Conservation (phyloP, 2,888 invertebrate species). For the Eupithecia subfuscata region DNA sequence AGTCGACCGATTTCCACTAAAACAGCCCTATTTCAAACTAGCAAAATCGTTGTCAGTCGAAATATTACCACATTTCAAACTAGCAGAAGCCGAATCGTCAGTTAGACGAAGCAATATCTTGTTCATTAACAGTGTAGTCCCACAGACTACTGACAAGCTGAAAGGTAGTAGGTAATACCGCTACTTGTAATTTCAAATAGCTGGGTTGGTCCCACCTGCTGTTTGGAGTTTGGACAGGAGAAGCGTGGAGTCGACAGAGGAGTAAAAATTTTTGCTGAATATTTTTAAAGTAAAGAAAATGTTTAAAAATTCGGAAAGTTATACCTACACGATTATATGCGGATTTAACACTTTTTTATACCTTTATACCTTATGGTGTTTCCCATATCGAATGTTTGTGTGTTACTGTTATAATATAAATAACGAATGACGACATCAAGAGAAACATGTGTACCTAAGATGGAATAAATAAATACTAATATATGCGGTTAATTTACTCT, state of each 20-base stretch:
- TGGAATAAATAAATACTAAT: too few relatives aligned
- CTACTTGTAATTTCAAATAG: conserved; percentile 44
- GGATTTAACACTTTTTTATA: too few relatives aligned
- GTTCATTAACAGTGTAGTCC: conserved; percentile 14
- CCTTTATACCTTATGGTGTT: too few relatives aligned
- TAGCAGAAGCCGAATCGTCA: neutral
- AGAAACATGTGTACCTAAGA: too few relatives aligned
- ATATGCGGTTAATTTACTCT: too few relatives aligned
- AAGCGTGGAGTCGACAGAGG: conserved; percentile 24
- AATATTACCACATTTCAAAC: neutral
- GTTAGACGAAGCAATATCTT: conserved; percentile 8
- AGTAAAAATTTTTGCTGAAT: neutral
- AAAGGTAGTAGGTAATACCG: conserved; percentile 8
- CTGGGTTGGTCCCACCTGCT: conserved; percentile 43
- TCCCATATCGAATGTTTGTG: too few relatives aligned
- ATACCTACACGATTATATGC: too few relatives aligned
- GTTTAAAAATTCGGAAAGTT: too few relatives aligned
- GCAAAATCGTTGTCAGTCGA: neutral
- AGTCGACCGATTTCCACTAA: neutral
- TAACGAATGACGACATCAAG: too few relatives aligned
- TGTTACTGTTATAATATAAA: too few relatives aligned
- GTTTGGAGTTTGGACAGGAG: conserved; percentile 33
- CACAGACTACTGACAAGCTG: conserved; percentile 1
- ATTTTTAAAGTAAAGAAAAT: neutral
- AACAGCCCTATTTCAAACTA: neutral